phyloP scores from a whole-genome alignment of 2,888 invertebrate genomes.

The Congeria kusceri region DNA sequence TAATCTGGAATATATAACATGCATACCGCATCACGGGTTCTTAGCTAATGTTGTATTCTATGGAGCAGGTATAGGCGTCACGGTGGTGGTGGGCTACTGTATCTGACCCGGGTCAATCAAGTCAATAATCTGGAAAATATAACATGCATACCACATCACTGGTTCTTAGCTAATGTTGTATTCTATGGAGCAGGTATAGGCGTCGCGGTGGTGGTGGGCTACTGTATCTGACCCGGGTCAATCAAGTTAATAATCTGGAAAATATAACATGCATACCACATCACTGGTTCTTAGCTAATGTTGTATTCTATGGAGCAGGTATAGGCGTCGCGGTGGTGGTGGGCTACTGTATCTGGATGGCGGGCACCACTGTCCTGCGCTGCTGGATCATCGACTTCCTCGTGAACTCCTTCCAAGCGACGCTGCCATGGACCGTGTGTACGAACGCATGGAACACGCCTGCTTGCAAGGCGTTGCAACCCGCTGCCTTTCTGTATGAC shows the following conservation, averaged over 20 bases:
- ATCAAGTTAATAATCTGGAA: too few species aligned
- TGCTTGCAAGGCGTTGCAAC: constrained; percentile 73
- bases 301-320: constrained; percentile 17
- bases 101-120: too few species aligned
- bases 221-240: constrained; percentile 29
- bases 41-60: too few species aligned
- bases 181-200: constrained; percentile 35
- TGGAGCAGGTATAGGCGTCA: too few species aligned
- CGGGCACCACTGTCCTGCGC: constrained; percentile 43
- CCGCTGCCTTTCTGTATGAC: background rate
- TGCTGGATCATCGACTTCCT: constrained; percentile 75
- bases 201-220: constrained; percentile 23
- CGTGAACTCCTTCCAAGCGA: constrained; percentile 80
- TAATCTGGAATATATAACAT: too few species aligned
- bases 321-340: constrained; percentile 33
- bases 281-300: background rate
- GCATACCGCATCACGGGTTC: too few species aligned
- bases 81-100: too few species aligned
- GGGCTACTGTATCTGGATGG: constrained; percentile 38
- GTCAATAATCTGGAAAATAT: too few species aligned
- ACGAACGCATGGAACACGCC: constrained; percentile 84
- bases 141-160: too few species aligned
- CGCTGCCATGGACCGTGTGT: constrained; percentile 85
- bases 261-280: too few species aligned
- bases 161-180: background rate